These are phyloP conservation scores for Apistogramma diplotaenia DNA, from an alignment of 2,113 vertebrate species.

Conservation along the genomic window DNA sequence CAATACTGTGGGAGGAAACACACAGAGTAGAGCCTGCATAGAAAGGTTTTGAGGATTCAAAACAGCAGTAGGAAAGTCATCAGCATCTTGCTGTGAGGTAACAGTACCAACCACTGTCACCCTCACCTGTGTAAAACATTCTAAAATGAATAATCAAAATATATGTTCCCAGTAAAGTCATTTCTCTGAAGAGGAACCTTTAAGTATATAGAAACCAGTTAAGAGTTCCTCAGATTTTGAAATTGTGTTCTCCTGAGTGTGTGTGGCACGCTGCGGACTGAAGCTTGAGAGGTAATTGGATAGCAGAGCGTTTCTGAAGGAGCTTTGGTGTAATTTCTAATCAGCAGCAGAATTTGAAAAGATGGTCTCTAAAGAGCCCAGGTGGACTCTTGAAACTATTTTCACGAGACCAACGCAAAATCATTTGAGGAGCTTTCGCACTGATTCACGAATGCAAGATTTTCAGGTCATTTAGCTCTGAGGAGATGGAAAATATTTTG, in stretches of 20 bases:
- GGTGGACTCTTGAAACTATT: conserved; percentile 56
- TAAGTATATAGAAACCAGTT: conserved; percentile 41
- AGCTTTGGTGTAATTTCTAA: conserved; percentile 54
- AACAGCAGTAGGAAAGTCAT: background rate
- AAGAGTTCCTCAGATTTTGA: conserved; percentile 35
- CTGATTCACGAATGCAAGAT: conserved; percentile 12
- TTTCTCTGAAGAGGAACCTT: conserved; percentile 24
- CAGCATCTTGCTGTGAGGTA: background rate
- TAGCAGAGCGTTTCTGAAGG: conserved; percentile 28
- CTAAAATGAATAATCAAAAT: background rate
- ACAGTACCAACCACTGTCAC: background rate
- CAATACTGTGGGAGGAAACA: background rate
- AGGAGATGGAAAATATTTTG: background rate
- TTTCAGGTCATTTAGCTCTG: background rate
- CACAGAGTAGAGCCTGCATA: background rate
- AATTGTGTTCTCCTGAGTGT: conserved; percentile 27
- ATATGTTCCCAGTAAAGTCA: background rate
- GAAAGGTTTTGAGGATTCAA: background rate
- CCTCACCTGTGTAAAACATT: background rate
- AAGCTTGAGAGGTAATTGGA: conserved; percentile 57
- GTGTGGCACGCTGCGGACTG: conserved; percentile 28
- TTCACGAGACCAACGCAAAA: conserved; percentile 19
- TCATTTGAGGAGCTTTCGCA: conserved; percentile 19
- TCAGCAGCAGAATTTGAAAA: conserved; percentile 46
- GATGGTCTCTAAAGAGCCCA: conserved; percentile 34